phyloP scores from a whole-genome alignment of 2,113 vertebrate species.

The Cebus imitator region DNA sequence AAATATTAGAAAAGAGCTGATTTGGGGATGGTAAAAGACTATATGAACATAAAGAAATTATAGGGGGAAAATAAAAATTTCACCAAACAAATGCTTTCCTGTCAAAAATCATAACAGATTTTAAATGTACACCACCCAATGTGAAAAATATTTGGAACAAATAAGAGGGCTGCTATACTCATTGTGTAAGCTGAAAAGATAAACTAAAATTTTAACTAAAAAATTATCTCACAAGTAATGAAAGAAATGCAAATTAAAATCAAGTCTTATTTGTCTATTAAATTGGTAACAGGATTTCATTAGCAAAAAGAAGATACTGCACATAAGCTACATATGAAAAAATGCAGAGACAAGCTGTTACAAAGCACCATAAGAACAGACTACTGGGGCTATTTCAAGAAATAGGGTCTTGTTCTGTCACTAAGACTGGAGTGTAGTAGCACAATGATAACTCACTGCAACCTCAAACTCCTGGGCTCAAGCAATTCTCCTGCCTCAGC shows the following conservation, averaged over 20 bases:
- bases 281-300: neutral
- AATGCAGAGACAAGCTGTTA: neutral
- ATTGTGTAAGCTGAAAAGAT: constrained; percentile 1
- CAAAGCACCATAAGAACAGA: neutral
- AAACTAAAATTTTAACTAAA: constrained; percentile 19
- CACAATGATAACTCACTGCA: no score
- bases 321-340: no score
- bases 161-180: neutral
- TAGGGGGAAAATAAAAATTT: neutral
- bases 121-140: neutral
- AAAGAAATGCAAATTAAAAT: constrained; percentile 44
- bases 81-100: neutral
- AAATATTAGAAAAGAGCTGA: neutral
- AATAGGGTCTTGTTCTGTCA: no score
- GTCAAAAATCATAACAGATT: neutral
- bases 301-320: no score
- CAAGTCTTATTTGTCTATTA: neutral
- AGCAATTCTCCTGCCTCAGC: no score
- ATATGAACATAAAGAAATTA: constrained; percentile 10
- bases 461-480: no score
- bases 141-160: neutral
- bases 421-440: no score
- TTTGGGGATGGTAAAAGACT: neutral
- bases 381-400: neutral
- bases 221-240: neutral